Conservation (phyloP, 2,113 vertebrate species). For the Picathartes gymnocephalus region DNA sequence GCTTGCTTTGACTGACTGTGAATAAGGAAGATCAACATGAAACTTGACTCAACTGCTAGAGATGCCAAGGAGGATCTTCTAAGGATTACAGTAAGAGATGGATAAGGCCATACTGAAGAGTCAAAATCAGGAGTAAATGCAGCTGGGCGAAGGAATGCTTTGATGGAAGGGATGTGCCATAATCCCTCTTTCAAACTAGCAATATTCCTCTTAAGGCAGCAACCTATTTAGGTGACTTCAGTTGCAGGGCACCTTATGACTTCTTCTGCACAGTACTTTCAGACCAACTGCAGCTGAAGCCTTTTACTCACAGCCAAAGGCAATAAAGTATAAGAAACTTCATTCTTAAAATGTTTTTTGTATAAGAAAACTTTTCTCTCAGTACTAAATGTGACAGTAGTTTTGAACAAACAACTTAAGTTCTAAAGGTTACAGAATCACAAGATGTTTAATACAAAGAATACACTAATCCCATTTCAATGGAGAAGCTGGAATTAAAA, state of each 20-base stretch:
- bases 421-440: not conserved
- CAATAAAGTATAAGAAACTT: not conserved
- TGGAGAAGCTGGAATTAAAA: not conserved
- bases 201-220: not conserved
- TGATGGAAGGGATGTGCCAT: not conserved
- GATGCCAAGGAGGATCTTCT: not conserved
- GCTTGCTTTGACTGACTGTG: not conserved
- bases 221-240: not conserved
- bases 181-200: not conserved
- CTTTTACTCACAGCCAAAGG: not conserved
- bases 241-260: not conserved
- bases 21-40: not conserved
- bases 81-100: not conserved
- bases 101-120: not conserved
- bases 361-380: not conserved
- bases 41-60: not conserved
- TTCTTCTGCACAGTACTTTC: not conserved
- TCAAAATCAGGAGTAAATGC: slow-evolving; percentile 11
- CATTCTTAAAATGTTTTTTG: not conserved
- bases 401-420: not conserved
- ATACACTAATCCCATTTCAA: not conserved
- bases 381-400: not conserved
- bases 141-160: not conserved
- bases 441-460: not conserved
- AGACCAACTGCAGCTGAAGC: not conserved